A percentile compares a stretch with the other conserved stretches of the same genome.
Evolutionary conservation across 2,888 invertebrate species (phyloP).

Genomic region (Drosophila stalkeri): DNA sequence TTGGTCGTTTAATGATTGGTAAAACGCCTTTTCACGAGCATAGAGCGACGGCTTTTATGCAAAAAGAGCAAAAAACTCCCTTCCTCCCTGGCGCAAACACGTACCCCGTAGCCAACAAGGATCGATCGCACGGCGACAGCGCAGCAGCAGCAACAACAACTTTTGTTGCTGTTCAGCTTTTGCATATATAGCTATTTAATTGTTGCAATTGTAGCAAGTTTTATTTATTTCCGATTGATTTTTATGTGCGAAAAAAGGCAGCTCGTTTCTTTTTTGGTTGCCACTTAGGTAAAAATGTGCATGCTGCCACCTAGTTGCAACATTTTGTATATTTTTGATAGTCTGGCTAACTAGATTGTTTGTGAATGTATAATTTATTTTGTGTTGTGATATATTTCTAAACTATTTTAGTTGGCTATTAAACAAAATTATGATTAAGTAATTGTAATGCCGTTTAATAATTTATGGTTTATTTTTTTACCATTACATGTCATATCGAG

Average conservation of each 20-base stretch:
- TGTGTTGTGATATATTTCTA: neutral
- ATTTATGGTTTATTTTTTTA: too few relatives aligned
- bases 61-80: slow-evolving; percentile 70
- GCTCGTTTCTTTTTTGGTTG: slow-evolving; percentile 60
- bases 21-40: slow-evolving; percentile 63
- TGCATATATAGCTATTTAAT: slow-evolving; percentile 61
- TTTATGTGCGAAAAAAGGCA: slow-evolving; percentile 65
- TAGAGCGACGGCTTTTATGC: slow-evolving; percentile 71
- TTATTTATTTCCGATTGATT: slow-evolving; percentile 66
- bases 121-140: slow-evolving; percentile 72
- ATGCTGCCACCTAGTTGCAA: slow-evolving; percentile 35
- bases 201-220: slow-evolving; percentile 51
- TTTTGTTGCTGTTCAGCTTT: slow-evolving; percentile 67
- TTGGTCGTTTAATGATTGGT: slow-evolving; percentile 35
- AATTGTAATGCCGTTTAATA: neutral
- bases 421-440: neutral
- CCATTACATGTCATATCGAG: slow-evolving; percentile 3
- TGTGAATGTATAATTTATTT: neutral
- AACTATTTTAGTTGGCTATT: too few relatives aligned
- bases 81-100: slow-evolving; percentile 54
- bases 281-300: slow-evolving; percentile 46
- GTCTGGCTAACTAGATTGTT: slow-evolving; percentile 20
- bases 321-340: slow-evolving; percentile 12
- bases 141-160: slow-evolving; percentile 75
- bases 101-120: slow-evolving; percentile 72